Evolutionary conservation across 2,888 invertebrate genomes (phyloP), one percentile per base, ranked within the genome.

Genomic region (Leistus spinibarbis): DNA sequence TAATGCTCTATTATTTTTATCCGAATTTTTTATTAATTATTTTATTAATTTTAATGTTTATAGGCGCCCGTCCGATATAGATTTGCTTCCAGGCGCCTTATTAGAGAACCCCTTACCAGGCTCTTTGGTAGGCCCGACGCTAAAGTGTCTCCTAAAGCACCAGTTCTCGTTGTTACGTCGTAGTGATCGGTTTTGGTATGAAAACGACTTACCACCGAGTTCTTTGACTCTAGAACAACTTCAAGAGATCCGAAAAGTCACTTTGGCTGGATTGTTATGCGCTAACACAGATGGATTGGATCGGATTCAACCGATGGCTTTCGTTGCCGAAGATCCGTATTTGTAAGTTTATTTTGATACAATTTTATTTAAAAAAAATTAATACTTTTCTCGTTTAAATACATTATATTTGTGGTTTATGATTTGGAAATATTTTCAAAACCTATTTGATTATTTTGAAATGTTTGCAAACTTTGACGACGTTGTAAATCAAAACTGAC

Each of bases 161-260:
- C 97, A 97, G 84, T 96, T 98, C 83, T 90, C 91, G 54, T 91
- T 92, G 78, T 86, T 96, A 4, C 91, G 95, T 80, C 92, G 92
- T 80, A 94, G 96, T 70, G 98, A 98, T 87, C 88, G 97, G 77
- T 97, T 96, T 84, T 98, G 97, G 96, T 97, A 96, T 82, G 97
- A 98, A 85, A 97, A 97, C 83, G 96, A 97, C 82, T 88, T 96
- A 63, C 96, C 96, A 0, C 96, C 96, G 0, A 95, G 95, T 16
- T 93, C 95, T 0, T 89, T 96, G 77, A 90, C 88, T 0, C 88
- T 90, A 76, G 92, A 92, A 66, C 96, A 96, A 83, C 86, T 97
- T 9, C 90, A 90, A 72, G 95, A 95, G 78, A 90, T 97, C 66
- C 90, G 94, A 64, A 94, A 93, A 81, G 92, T 93, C 0, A 91